phyloP scores from a whole-genome alignment of 2,797 vertebrate genomes.

The Dryobates pubescens region DNA sequence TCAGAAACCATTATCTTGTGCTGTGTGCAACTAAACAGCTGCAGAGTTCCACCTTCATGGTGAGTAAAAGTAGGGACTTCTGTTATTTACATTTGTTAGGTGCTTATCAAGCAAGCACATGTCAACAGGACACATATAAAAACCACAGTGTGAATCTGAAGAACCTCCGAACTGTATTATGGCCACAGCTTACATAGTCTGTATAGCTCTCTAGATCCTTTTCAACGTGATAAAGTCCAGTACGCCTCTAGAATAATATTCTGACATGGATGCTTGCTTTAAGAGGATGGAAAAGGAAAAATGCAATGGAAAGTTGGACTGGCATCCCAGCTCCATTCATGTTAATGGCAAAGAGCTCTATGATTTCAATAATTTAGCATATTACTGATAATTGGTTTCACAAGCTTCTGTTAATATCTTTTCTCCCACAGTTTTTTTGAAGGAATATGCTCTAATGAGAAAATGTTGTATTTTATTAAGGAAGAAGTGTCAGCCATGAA shows the following conservation, averaged over 20 bases:
- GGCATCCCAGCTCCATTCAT: background rate
- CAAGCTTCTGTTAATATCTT: constrained; percentile 1
- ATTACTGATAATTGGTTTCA: constrained; percentile 23
- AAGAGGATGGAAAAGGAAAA: background rate
- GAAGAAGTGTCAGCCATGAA: background rate
- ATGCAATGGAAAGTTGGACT: background rate
- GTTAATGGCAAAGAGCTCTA: background rate
- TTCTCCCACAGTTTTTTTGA: constrained; percentile 33
- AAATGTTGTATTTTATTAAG: constrained; percentile 33
- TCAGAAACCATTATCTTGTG: background rate
- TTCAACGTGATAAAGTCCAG: background rate
- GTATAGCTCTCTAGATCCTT: background rate
- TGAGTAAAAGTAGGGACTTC: background rate
- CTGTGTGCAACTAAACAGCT: background rate
- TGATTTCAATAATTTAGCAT: constrained; percentile 40
- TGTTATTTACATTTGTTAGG: background rate
- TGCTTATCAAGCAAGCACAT: background rate
- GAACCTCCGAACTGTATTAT: background rate
- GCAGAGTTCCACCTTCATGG: background rate
- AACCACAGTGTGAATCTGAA: background rate
- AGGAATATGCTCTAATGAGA: constrained; percentile 19
- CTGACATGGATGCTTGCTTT: no score
- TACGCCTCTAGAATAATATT: no score
- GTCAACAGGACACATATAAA: background rate
- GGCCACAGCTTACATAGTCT: background rate